These are phyloP conservation scores for Cephus spinipes DNA, from an alignment of 2,888 invertebrate genomes.

Conservation along the genomic window DNA sequence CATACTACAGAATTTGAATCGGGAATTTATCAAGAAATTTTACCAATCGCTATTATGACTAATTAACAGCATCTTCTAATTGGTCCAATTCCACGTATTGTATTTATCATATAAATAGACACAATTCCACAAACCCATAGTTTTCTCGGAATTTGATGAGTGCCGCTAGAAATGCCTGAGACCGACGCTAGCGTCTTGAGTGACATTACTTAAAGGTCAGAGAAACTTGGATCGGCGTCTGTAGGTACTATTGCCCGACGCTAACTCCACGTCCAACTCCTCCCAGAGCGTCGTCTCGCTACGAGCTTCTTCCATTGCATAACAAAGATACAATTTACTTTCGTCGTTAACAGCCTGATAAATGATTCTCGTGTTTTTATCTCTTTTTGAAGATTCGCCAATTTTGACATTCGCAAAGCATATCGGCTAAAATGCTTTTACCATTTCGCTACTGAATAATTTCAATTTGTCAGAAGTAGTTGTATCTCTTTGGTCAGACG, in stretches of 20 bases:
- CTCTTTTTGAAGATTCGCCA: not conserved
- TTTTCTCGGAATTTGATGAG: not conserved
- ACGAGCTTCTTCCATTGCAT: not conserved
- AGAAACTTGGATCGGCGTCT: conserved; percentile 36
- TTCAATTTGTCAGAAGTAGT: not conserved
- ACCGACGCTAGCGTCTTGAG: not conserved
- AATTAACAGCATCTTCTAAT: not conserved
- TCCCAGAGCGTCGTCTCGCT: not conserved
- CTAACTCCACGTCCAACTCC: not conserved
- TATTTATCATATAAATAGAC: not conserved
- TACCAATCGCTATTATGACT: not conserved
- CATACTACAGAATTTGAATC: not conserved
- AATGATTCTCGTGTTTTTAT: not conserved
- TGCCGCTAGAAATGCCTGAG: not conserved
- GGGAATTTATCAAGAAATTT: not conserved
- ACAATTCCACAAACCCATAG: not conserved
- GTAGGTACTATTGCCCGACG: not conserved
- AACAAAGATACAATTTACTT: not conserved
- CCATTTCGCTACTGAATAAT: not conserved
- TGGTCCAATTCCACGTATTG: not conserved
- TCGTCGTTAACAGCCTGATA: not conserved
- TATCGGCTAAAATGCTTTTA: not conserved
- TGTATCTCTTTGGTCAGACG: not conserved
- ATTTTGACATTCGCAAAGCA: not conserved
- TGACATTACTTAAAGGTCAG: conserved; percentile 47